Evolutionary conservation across 2,113 vertebrate genomes (phyloP).

Genomic region (Progne subis): DNA sequence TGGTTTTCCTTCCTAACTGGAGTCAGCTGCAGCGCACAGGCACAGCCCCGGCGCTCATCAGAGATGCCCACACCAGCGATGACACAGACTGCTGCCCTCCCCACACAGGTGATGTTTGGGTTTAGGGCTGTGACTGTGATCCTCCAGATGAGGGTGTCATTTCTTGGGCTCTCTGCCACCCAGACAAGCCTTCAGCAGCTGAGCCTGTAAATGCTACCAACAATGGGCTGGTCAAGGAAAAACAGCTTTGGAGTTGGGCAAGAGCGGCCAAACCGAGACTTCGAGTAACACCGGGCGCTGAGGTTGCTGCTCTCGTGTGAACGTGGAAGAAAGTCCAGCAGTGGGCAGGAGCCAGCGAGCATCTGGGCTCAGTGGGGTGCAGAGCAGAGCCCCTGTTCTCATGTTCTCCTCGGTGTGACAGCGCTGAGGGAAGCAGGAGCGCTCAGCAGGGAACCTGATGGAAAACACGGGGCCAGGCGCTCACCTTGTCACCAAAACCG

Average conservation of each 20-base stretch:
- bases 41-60: background rate
- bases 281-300: conserved; percentile 23
- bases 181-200: background rate
- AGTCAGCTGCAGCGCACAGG: background rate
- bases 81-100: conserved; percentile 2
- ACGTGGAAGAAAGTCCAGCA: background rate
- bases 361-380: background rate
- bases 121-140: background rate
- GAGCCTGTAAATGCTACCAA: background rate
- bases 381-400: background rate
- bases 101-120: background rate
- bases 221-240: conserved; percentile 7
- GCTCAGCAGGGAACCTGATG: background rate
- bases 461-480: background rate
- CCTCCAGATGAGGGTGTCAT: conserved; percentile 13
- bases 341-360: background rate
- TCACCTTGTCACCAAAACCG: background rate
- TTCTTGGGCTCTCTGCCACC: conserved; percentile 51
- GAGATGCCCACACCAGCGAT: conserved; percentile 1
- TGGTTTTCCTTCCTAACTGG: background rate
- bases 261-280: conserved; percentile 22
- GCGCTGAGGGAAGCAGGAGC: background rate
- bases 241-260: conserved; percentile 21
- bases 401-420: background rate
- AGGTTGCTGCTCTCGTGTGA: background rate